phyloP scores from a whole-genome alignment of 2,797 vertebrate species.

The Sebastes hubbsi region DNA sequence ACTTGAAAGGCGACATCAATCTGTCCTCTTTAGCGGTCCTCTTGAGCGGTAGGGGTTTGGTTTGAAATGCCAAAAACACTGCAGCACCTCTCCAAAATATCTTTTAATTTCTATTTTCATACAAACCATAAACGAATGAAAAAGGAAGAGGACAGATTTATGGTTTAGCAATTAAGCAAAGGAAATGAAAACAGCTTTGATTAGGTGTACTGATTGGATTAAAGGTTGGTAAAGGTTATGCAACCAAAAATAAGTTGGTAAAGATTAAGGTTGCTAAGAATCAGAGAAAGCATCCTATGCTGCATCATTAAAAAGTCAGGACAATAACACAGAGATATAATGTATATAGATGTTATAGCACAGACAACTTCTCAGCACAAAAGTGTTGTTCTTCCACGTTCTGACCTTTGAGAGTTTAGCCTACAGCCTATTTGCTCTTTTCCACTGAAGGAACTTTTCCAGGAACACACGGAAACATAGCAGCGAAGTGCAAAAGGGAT shows the following conservation, averaged over 20 bases:
- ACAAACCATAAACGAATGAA: not conserved
- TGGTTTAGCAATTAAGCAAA: not conserved
- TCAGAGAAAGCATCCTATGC: not conserved
- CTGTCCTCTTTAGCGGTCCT: constrained; percentile 29
- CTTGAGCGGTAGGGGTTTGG: constrained; percentile 21
- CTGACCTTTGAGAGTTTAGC: not conserved
- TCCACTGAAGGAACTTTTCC: not conserved
- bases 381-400: not conserved
- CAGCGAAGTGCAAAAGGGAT: not conserved
- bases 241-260: not conserved
- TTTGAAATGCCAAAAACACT: constrained; percentile 31
- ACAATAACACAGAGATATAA: not conserved
- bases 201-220: not conserved
- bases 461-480: not conserved
- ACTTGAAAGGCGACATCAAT: constrained; percentile 64
- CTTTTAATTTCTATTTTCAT: constrained; percentile 10
- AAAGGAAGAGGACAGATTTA: not conserved
- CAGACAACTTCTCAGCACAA: not conserved
- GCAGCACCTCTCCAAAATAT: constrained; percentile 11
- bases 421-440: not conserved
- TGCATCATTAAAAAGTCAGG: not conserved
- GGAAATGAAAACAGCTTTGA: not conserved
- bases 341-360: too few species aligned
- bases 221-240: not conserved
- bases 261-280: not conserved